phyloP scores from a whole-genome alignment of 2,797 vertebrate species.

The Cygnus olor region DNA sequence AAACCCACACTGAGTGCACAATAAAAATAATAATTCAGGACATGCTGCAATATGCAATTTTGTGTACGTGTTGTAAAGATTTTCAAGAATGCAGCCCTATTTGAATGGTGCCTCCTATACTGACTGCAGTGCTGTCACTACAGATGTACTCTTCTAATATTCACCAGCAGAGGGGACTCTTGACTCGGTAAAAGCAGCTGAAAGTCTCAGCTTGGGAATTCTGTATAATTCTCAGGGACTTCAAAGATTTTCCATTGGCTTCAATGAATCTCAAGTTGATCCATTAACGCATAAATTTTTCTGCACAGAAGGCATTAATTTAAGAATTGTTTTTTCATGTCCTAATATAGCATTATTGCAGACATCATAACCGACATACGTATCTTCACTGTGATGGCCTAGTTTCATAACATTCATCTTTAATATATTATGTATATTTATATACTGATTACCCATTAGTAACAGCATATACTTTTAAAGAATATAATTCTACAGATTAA shows the following conservation, averaged over 20 bases:
- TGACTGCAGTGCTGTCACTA: not conserved
- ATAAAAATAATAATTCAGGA: not conserved
- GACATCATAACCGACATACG: not conserved
- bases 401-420: not conserved
- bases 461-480: not conserved
- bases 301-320: not conserved
- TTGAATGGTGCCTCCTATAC: accelerated
- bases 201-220: accelerated
- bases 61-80: not conserved
- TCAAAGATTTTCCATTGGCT: not conserved
- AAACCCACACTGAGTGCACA: accelerated
- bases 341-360: not conserved
- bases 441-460: not conserved
- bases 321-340: not conserved
- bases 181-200: not conserved
- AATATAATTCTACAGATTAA: not conserved
- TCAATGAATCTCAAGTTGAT: not conserved
- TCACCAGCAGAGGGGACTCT: conserved; percentile 60
- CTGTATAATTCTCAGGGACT: accelerated
- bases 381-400: accelerated
- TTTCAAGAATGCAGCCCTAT: not conserved
- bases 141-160: accelerated
- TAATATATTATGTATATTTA: not conserved
- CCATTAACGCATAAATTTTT: not conserved
- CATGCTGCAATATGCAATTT: accelerated